phyloP scores from a whole-genome alignment of 2,888 invertebrate genomes.

The Leucophenga maculata region DNA sequence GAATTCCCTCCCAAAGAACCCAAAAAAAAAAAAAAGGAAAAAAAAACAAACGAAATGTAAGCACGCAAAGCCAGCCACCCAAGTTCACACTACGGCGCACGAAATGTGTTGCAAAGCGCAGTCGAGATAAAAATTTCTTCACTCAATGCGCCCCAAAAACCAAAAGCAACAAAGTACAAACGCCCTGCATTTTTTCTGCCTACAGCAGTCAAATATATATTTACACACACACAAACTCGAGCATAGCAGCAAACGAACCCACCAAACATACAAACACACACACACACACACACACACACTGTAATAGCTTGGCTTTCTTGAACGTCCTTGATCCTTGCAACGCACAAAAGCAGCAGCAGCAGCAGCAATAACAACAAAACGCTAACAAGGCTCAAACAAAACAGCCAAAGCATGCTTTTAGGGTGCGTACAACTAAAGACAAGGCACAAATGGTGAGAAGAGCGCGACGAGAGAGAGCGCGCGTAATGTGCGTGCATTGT shows the following conservation, averaged over 20 bases:
- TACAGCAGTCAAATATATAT: background rate
- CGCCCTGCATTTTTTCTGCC: conserved; percentile 58
- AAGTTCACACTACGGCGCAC: background rate
- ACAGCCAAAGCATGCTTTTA: conserved; percentile 54
- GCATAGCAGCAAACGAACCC: too few relatives aligned
- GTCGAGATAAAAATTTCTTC: conserved; percentile 5
- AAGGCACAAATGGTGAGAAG: background rate
- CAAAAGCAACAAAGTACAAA: conserved; percentile 39
- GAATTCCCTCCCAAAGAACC: background rate
- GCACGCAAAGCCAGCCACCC: conserved; percentile 14
- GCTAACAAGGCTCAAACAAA: conserved; percentile 20
- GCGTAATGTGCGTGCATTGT: conserved; percentile 2
- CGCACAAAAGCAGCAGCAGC: conserved; percentile 31
- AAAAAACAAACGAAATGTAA: background rate
- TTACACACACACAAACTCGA: background rate
- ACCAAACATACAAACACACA: conserved; percentile 13
- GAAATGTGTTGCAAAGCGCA: conserved; percentile 27
- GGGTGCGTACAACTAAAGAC: conserved; percentile 32
- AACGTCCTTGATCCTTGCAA: conserved; percentile 73
- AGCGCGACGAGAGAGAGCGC: conserved; percentile 21
- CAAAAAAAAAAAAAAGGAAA: too few relatives aligned
- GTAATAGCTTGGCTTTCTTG: conserved; percentile 56
- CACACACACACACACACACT: conserved; percentile 13
- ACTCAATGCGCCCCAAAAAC: conserved; percentile 27
- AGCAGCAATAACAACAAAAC: conserved; percentile 43